phyloP scores from a whole-genome alignment of 1,140 invertebrate species.

The Sycophaga agraensis region DNA sequence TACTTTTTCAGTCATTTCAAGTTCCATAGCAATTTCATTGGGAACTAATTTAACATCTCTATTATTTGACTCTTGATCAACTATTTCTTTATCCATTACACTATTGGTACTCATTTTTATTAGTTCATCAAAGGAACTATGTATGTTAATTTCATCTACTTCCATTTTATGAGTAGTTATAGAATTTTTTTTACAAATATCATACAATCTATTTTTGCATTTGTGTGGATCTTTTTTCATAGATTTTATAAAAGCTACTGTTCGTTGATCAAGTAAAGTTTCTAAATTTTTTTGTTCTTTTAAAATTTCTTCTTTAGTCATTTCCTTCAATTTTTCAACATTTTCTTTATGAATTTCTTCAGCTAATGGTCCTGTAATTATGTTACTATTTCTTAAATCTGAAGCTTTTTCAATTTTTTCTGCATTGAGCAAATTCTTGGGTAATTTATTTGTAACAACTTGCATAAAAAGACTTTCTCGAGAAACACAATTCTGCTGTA shows the following conservation, averaged over 20 bases:
- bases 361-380: conserved; percentile 33
- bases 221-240: conserved; percentile 52
- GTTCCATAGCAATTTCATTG: no score
- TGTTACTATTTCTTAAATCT: neutral
- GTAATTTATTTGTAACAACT: conserved; percentile 26
- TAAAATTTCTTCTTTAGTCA: conserved; percentile 76
- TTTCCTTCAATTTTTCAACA: conserved; percentile 64
- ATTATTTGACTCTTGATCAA: conserved; percentile 12
- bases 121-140: neutral
- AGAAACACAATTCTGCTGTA: conserved; percentile 24
- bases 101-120: no score
- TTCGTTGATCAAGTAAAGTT: conserved; percentile 65
- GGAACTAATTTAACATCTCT: no score
- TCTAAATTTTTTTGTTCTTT: conserved; percentile 70
- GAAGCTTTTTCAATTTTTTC: neutral
- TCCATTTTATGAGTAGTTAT: neutral
- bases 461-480: conserved; percentile 41
- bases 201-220: neutral
- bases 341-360: conserved; percentile 76
- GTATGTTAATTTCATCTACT: neutral
- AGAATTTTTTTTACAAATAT: neutral
- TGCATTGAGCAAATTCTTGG: neutral
- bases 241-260: conserved; percentile 68
- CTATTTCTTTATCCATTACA: conserved; percentile 8
- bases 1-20: conserved; percentile 25